phyloP scores from a whole-genome alignment of 2,888 invertebrate species.

The Pandemis cinnamomeana region DNA sequence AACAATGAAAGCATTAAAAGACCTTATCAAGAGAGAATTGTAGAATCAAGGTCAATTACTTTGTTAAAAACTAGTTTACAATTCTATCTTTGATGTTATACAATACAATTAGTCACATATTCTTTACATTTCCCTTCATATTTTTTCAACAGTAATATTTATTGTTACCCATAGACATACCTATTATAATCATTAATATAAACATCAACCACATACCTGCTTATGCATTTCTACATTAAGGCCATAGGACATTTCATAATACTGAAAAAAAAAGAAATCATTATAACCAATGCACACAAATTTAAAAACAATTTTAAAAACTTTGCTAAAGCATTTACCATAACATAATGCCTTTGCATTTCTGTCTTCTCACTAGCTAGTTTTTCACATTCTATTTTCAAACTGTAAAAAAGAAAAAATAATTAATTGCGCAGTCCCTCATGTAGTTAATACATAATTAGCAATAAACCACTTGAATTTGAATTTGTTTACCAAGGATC shows the following conservation, averaged over 20 bases:
- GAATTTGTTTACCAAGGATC: too few relatives aligned
- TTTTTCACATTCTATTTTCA: slow-evolving; percentile 99
- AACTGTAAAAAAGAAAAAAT: slow-evolving; percentile 82
- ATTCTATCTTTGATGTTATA: too few relatives aligned
- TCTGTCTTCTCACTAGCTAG: slow-evolving; percentile 98
- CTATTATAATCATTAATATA: not conserved
- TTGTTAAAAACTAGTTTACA: not conserved
- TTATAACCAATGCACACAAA: slow-evolving; percentile 14
- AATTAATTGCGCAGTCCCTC: too few relatives aligned
- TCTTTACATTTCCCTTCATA: too few relatives aligned
- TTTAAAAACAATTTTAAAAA: slow-evolving; percentile 27
- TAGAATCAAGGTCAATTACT: not conserved
- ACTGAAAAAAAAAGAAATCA: slow-evolving; percentile 84
- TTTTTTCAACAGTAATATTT: not conserved
- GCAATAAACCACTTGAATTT: too few relatives aligned
- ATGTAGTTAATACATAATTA: too few relatives aligned
- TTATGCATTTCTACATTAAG: slow-evolving; percentile 98
- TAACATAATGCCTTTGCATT: slow-evolving; percentile 99
- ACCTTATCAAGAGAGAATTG: too few relatives aligned
- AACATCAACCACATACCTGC: slow-evolving; percentile 86
- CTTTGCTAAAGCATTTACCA: slow-evolving; percentile 87
- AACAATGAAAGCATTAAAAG: too few relatives aligned
- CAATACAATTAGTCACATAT: too few relatives aligned
- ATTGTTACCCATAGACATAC: too few relatives aligned
- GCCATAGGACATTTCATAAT: slow-evolving; percentile 98